phyloP scores from a whole-genome alignment of 2,888 invertebrate genomes.

The Prosapia bicincta region DNA sequence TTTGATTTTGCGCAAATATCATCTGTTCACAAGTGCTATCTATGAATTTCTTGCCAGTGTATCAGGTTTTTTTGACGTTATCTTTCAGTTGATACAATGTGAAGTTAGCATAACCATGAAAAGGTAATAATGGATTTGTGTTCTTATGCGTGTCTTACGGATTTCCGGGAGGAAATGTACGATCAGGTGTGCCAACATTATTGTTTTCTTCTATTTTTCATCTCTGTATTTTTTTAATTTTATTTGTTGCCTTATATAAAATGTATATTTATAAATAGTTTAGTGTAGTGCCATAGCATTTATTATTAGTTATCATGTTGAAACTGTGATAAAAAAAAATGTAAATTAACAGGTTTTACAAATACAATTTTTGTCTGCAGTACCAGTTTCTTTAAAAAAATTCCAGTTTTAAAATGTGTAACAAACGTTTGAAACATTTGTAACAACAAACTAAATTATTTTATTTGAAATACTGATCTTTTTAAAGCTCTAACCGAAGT shows the following conservation, averaged over 20 bases:
- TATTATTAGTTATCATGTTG: neutral
- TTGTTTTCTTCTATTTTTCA: neutral
- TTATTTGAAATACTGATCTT: too few relatives aligned
- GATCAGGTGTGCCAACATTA: slow-evolving; percentile 29
- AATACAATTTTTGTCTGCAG: too few relatives aligned
- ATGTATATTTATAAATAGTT: too few relatives aligned
- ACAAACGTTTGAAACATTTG: too few relatives aligned
- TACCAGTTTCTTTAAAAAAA: too few relatives aligned
- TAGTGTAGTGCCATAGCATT: neutral
- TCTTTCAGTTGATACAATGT: neutral
- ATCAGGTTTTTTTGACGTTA: neutral
- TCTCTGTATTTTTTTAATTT: neutral
- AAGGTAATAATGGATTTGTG: slow-evolving; percentile 27
- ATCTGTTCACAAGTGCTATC: neutral
- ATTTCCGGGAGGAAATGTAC: slow-evolving; percentile 27
- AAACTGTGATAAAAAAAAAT: too few relatives aligned
- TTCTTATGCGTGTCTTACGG: slow-evolving; percentile 30
- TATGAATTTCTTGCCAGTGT: neutral
- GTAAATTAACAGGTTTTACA: too few relatives aligned
- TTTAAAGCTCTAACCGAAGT: too few relatives aligned
- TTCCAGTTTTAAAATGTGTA: too few relatives aligned
- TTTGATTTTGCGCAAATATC: neutral
- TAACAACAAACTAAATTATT: too few relatives aligned
- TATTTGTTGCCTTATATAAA: too few relatives aligned
- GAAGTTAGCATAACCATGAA: neutral